These are phyloP conservation scores for Idaea straminata DNA, from an alignment of 2,888 invertebrate genomes.

Conservation along the genomic window DNA sequence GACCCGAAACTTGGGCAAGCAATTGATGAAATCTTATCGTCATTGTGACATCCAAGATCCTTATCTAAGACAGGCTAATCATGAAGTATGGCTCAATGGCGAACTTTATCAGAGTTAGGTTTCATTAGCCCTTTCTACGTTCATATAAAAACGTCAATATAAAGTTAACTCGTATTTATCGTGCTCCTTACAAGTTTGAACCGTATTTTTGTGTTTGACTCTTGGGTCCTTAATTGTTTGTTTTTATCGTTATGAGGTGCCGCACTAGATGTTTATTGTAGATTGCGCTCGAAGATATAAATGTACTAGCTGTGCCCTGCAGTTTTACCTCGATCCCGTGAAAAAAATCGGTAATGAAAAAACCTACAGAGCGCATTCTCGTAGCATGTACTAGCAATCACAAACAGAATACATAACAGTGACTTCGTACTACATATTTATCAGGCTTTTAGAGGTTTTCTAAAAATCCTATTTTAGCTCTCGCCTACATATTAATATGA, in stretches of 20 bases:
- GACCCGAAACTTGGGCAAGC: conserved; percentile 19
- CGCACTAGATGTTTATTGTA: background rate
- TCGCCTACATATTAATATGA: too few species aligned
- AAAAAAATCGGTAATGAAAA: too few species aligned
- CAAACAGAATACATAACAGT: too few species aligned
- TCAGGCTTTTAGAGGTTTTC: too few species aligned
- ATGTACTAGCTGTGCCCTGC: too few species aligned
- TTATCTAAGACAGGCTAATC: conserved; percentile 40
- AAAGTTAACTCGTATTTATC: conserved; percentile 47
- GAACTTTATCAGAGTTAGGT: conserved; percentile 46
- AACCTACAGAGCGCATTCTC: too few species aligned
- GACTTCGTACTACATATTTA: too few species aligned
- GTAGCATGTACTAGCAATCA: too few species aligned
- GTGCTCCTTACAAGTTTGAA: conserved; percentile 25
- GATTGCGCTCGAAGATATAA: background rate
- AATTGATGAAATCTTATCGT: conserved; percentile 54
- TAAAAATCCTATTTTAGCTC: too few species aligned
- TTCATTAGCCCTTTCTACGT: conserved; percentile 43
- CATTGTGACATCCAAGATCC: conserved; percentile 50
- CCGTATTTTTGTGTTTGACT: conserved; percentile 19
- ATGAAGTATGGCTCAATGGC: conserved; percentile 48
- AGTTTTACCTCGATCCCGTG: too few species aligned
- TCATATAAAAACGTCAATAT: conserved; percentile 49
- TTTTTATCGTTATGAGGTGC: background rate
- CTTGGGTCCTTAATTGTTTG: background rate